Percentiles rank a stretch among this genome's conserved stretches.
Conservation (phyloP, 2,888 invertebrate species). For the Chrysina gloriosa region DNA sequence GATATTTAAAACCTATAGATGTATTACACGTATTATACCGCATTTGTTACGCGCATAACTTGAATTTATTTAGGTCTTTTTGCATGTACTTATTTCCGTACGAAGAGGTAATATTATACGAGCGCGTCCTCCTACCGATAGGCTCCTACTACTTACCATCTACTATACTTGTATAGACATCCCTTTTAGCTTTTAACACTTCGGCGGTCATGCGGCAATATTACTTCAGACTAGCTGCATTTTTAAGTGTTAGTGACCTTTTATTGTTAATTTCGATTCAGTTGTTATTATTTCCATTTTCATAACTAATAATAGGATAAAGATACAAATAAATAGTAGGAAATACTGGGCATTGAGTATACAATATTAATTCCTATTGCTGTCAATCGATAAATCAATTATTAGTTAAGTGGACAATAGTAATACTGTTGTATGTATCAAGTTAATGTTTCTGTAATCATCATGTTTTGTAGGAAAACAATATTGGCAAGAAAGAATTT, state of each 20-base stretch:
- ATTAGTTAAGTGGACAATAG: slow-evolving; percentile 14
- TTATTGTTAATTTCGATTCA: slow-evolving; percentile 22
- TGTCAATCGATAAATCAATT: slow-evolving; percentile 7
- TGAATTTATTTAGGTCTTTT: not conserved
- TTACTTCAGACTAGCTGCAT: slow-evolving; percentile 33
- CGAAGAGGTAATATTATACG: slow-evolving; percentile 12
- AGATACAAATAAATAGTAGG: not conserved
- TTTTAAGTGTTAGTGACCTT: slow-evolving; percentile 36
- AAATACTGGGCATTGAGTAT: not conserved
- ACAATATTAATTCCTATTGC: not conserved
- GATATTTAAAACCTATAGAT: slow-evolving; percentile 23
- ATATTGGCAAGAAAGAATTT: no score
- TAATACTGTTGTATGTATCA: not conserved
- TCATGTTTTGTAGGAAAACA: slow-evolving; percentile 1
- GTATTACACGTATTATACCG: not conserved
- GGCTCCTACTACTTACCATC: not conserved
- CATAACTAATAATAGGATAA: not conserved
- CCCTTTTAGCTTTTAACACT: slow-evolving; percentile 36
- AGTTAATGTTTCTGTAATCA: slow-evolving; percentile 14
- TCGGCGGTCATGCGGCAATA: slow-evolving; percentile 36
- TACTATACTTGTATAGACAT: slow-evolving; percentile 16
- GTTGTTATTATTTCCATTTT: not conserved
- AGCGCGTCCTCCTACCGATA: slow-evolving; percentile 1
- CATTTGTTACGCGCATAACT: slow-evolving; percentile 1
- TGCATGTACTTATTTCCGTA: slow-evolving; percentile 12